A percentile compares a stretch with the other conserved stretches of the same genome.
phyloP scores from a whole-genome alignment of 2,797 vertebrate species.

The Parotocinclus haroldoi region DNA sequence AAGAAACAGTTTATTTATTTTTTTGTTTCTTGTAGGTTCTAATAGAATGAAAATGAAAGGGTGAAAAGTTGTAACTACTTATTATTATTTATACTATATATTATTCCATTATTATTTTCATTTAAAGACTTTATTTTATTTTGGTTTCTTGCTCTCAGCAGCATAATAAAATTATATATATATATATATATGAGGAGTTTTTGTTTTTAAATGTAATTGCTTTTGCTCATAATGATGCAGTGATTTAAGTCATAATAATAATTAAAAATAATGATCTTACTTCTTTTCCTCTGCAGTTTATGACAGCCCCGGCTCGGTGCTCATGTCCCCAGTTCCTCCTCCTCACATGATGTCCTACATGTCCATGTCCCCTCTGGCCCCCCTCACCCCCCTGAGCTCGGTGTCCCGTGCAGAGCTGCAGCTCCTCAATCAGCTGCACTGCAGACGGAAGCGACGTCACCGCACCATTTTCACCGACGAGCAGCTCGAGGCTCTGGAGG shows the following conservation, averaged over 20 bases:
- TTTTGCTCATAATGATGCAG: too few species aligned
- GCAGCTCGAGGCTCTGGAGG: conserved; percentile 94
- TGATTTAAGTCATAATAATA: neutral
- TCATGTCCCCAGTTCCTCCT: conserved; percentile 89
- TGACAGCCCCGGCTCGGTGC: conserved; percentile 84
- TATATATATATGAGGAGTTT: too few species aligned
- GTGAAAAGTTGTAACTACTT: too few species aligned
- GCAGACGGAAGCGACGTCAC: conserved; percentile 89
- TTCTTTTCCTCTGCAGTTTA: conserved; percentile 72
- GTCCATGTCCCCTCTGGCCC: conserved; percentile 69
- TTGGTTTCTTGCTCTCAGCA: too few species aligned
- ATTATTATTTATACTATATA: too few species aligned
- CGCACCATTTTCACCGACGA: conserved; percentile 97
- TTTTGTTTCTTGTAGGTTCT: too few species aligned
- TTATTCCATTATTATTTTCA: too few species aligned
- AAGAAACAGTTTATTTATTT: too few species aligned
- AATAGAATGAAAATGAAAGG: too few species aligned
- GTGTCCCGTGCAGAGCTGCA: conserved; percentile 93
- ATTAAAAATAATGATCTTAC: neutral
- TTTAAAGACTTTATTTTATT: too few species aligned
- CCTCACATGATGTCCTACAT: conserved; percentile 97
- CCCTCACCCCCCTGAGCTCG: conserved; percentile 65
- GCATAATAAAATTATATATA: too few species aligned
- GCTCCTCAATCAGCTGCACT: conserved; percentile 94
- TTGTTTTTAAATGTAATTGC: too few species aligned